A percentile compares a stretch with the other conserved stretches of the same genome.
Evolutionary conservation across 2,797 vertebrate genomes (phyloP).

Genomic region (Pitangus sulphuratus): DNA sequence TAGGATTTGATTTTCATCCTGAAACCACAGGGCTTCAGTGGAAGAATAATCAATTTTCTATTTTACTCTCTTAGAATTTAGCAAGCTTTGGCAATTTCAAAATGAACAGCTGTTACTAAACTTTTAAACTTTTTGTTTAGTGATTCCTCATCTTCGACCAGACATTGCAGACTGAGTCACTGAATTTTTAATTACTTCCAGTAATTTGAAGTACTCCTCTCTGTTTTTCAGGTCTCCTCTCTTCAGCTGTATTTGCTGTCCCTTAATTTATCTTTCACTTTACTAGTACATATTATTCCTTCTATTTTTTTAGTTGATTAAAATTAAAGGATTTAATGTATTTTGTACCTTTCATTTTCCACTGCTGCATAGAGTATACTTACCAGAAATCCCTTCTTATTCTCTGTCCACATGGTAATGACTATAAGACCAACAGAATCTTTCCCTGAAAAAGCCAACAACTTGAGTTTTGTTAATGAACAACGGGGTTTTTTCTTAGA

Average conservation of each 20-base stretch:
- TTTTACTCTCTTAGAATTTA: neutral
- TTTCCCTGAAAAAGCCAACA: neutral
- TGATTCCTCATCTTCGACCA: neutral
- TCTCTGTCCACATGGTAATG: neutral
- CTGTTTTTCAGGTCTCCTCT: neutral
- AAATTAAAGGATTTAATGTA: neutral
- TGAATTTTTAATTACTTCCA: neutral
- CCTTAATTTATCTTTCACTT: neutral
- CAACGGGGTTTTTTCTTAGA: neutral
- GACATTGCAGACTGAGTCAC: neutral
- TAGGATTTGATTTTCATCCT: neutral
- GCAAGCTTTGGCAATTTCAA: neutral
- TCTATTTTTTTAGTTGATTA: neutral
- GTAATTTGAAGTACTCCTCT: neutral
- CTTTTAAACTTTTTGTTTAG: neutral
- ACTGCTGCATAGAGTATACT: neutral
- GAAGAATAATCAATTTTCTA: neutral
- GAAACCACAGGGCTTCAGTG: neutral
- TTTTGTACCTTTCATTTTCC: neutral
- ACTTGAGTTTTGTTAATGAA: neutral
- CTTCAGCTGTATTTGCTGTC: neutral
- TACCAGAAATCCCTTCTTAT: neutral
- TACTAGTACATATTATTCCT: neutral
- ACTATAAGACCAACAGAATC: neutral
- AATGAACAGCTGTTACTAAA: neutral